Percentiles rank a stretch among this genome's conserved stretches.
These are phyloP conservation scores for Diogma glabrata DNA, from an alignment of 2,888 invertebrate species.

Conservation along the genomic window DNA sequence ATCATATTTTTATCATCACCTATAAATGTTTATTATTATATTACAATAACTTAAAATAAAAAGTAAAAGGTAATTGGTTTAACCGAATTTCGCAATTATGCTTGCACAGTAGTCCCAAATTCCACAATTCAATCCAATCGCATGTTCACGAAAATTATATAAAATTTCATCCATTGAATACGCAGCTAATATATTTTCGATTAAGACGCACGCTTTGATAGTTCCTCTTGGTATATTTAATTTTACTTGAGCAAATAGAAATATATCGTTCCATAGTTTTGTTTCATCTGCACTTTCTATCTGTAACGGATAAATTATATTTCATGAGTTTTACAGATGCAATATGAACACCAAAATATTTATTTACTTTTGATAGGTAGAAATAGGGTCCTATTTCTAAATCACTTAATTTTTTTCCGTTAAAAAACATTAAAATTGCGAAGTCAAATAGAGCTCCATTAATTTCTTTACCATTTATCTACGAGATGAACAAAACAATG, in stretches of 20 bases:
- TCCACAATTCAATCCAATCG: slow-evolving; percentile 59
- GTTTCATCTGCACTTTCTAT: slow-evolving; percentile 54
- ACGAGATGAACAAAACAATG: too few relatives aligned
- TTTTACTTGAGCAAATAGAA: slow-evolving; percentile 47
- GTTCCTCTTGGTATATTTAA: slow-evolving; percentile 46
- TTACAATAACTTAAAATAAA: too few relatives aligned
- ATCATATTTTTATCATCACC: slow-evolving; percentile 33
- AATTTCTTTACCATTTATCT: slow-evolving; percentile 48
- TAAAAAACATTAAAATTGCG: slow-evolving; percentile 53
- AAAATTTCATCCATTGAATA: slow-evolving; percentile 61
- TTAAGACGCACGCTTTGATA: slow-evolving; percentile 58
- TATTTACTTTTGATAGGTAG: slow-evolving; percentile 48
- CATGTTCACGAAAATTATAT: slow-evolving; percentile 51
- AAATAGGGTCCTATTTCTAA: slow-evolving; percentile 53
- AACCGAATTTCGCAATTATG: slow-evolving; percentile 50
- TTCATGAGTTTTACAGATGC: background rate
- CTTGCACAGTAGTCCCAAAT: slow-evolving; percentile 64
- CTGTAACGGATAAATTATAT: too few relatives aligned
- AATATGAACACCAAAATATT: background rate
- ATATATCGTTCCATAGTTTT: slow-evolving; percentile 55
- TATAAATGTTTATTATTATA: too few relatives aligned
- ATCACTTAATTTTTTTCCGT: slow-evolving; percentile 41
- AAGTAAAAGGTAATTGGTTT: too few relatives aligned
- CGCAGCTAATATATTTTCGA: slow-evolving; percentile 55
- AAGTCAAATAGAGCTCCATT: slow-evolving; percentile 60